Conservation (phyloP, 1,140 invertebrate species). For the Portunus trituberculatus region DNA sequence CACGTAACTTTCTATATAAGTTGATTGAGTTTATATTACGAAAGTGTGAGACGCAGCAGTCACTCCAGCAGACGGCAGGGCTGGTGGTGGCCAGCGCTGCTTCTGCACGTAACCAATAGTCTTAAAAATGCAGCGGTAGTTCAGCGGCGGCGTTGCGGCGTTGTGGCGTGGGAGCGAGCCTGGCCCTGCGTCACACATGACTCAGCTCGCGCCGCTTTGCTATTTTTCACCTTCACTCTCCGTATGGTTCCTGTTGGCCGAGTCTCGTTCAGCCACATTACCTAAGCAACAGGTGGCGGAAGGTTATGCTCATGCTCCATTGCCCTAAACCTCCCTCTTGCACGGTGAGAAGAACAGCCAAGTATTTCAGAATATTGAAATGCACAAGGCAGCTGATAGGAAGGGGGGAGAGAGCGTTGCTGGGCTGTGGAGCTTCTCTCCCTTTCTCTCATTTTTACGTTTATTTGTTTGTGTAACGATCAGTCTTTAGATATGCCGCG, state of each 20-base stretch:
- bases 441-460: neutral
- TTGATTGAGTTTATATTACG: neutral
- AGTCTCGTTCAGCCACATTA: neutral
- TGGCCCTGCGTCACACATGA: neutral
- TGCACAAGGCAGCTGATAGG: too few species aligned
- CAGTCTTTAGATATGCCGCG: neutral
- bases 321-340: neutral
- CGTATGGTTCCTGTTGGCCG: neutral
- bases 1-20: neutral
- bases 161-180: slow-evolving; percentile 34
- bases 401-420: neutral
- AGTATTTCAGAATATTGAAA: neutral
- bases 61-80: neutral
- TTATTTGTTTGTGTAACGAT: neutral
- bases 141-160: neutral
- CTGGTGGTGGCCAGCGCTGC: neutral
- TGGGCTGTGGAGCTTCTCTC: neutral
- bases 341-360: neutral
- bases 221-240: slow-evolving; percentile 50
- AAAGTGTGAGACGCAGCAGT: neutral
- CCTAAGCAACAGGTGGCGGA: neutral
- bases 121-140: slow-evolving; percentile 15
- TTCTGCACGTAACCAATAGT: neutral
- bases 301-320: neutral
- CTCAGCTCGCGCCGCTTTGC: neutral